Conservation (phyloP, 2,113 vertebrate genomes). For the Myrmophylax atrothorax region DNA sequence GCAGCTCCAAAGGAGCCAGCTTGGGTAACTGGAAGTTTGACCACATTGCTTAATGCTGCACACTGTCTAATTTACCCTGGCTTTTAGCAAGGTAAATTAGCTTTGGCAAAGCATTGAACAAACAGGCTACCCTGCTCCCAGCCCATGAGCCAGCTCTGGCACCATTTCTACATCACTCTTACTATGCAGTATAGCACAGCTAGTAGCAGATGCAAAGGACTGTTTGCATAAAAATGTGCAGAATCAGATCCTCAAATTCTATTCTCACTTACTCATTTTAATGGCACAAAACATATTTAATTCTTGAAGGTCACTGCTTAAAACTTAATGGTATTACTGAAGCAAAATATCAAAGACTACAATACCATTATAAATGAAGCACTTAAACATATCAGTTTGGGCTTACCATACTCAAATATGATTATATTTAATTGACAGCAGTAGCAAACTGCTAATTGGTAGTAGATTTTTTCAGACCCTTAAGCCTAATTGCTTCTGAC, state of each 20-base stretch:
- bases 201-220: background rate
- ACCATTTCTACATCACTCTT: background rate
- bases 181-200: background rate
- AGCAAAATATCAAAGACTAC: background rate
- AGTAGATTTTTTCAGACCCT: background rate
- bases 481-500: background rate
- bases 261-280: background rate
- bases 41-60: background rate
- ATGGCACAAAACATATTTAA: background rate
- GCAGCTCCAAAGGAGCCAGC: conserved; percentile 1
- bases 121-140: background rate
- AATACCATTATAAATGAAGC: background rate
- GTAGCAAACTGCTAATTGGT: background rate
- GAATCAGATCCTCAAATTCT: background rate
- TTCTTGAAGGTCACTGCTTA: background rate
- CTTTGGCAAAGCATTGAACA: conserved; percentile 39
- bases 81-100: conserved; percentile 43
- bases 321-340: background rate
- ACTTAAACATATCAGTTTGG: background rate
- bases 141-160: conserved; percentile 5
- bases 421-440: background rate
- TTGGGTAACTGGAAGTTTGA: background rate
- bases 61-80: conserved; percentile 10
- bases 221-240: background rate
- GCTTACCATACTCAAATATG: background rate